These are phyloP conservation scores for Archocentrus centrarchus DNA, from an alignment of 2,113 vertebrate genomes.

Conservation along the genomic window DNA sequence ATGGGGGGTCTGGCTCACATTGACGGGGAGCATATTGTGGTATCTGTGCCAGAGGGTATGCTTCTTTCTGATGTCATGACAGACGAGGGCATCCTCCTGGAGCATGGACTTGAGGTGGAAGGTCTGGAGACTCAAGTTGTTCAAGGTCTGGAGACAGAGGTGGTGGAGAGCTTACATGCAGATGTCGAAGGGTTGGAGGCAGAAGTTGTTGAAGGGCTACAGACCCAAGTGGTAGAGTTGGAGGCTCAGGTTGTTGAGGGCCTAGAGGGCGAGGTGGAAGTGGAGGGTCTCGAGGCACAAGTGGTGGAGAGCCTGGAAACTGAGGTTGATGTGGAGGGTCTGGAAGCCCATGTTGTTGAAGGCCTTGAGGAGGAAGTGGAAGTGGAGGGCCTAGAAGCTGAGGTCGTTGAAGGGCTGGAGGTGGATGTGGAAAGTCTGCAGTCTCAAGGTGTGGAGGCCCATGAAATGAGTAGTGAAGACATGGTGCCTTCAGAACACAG, in stretches of 20 bases:
- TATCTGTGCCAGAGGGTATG: slow-evolving; percentile 96
- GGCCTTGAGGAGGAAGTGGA: slow-evolving; percentile 90
- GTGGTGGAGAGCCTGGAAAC: slow-evolving; percentile 75
- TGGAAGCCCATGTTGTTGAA: slow-evolving; percentile 86
- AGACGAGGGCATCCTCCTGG: slow-evolving; percentile 93
- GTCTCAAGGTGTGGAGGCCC: slow-evolving; percentile 76
- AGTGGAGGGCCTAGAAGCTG: slow-evolving; percentile 71
- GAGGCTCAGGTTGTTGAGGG: slow-evolving; percentile 85
- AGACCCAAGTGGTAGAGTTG: slow-evolving; percentile 76
- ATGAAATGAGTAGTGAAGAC: slow-evolving; percentile 77
- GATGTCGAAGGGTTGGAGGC: slow-evolving; percentile 84
- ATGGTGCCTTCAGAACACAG: slow-evolving; percentile 87
- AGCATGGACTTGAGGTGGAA: slow-evolving; percentile 91
- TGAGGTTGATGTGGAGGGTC: slow-evolving; percentile 73
- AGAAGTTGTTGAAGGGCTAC: slow-evolving; percentile 82
- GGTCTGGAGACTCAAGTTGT: slow-evolving; percentile 83
- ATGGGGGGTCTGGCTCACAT: slow-evolving; percentile 98
- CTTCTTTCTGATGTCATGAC: slow-evolving; percentile 97
- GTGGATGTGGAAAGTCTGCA: slow-evolving; percentile 76
- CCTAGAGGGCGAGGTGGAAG: slow-evolving; percentile 82
- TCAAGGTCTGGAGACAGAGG: slow-evolving; percentile 87
- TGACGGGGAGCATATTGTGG: slow-evolving; percentile 98
- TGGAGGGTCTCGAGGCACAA: slow-evolving; percentile 80
- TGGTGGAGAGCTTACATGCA: slow-evolving; percentile 84
- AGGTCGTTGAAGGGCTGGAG: slow-evolving; percentile 88